These are phyloP conservation scores for Chiloscyllium punctatum DNA, from an alignment of 2,797 vertebrate species.

Conservation along the genomic window DNA sequence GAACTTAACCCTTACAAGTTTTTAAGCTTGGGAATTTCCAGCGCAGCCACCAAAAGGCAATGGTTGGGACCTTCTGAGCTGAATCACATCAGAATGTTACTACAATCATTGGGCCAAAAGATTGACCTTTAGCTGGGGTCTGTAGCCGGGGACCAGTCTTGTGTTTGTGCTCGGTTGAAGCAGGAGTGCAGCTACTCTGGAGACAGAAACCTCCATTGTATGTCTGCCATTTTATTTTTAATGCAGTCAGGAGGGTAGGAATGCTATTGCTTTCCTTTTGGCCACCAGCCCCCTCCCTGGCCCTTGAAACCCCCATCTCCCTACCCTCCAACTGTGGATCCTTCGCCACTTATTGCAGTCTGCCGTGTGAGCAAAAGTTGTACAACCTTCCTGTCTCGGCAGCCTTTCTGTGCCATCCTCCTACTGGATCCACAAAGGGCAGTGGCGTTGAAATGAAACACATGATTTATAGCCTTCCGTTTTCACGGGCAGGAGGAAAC, in stretches of 20 bases:
- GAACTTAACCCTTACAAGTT: neutral
- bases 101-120: neutral
- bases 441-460: neutral
- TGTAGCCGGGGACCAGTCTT: neutral
- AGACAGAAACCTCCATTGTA: neutral
- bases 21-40: neutral
- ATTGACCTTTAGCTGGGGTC: neutral
- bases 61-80: neutral
- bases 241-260: neutral
- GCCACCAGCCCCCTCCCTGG: too few species aligned
- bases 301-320: neutral
- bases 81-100: neutral
- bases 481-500: too few species aligned
- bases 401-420: neutral
- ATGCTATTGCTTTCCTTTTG: too few species aligned
- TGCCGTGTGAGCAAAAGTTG: neutral
- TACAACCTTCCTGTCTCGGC: neutral
- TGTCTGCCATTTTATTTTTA: neutral
- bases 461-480: neutral
- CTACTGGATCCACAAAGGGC: neutral
- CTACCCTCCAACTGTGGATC: neutral
- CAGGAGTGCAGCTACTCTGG: neutral
- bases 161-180: neutral
- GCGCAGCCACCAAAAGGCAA: neutral
- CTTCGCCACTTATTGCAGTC: neutral